Evolutionary conservation across 2,888 invertebrate genomes (phyloP).

Genomic region (Hedychridium roseum): DNA sequence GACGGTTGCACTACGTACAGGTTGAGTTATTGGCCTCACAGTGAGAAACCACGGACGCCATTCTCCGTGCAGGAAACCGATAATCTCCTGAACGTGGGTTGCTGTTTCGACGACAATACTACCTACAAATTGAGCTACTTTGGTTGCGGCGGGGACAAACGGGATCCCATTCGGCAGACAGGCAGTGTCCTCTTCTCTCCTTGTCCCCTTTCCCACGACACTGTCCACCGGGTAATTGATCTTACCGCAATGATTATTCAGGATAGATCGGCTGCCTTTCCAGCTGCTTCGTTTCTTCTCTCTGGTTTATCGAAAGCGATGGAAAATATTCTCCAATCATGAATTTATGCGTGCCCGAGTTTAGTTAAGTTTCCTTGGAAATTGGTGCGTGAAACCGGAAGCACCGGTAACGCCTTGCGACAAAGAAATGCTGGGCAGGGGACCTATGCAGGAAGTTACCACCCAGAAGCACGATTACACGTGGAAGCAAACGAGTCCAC

Average conservation of each 20-base stretch:
- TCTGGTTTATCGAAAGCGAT: not conserved
- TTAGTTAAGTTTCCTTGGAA: constrained; percentile 57
- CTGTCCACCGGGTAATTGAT: constrained; percentile 43
- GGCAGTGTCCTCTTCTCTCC: constrained; percentile 37
- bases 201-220: constrained; percentile 52
- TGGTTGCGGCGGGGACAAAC: constrained; percentile 46
- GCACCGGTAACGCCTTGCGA: constrained; percentile 41
- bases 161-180: constrained; percentile 35
- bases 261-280: not conserved
- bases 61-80: constrained; percentile 33
- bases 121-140: constrained; percentile 58
- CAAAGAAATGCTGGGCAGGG: constrained; percentile 59
- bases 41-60: constrained; percentile 37
- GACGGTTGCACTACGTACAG: constrained; percentile 55
- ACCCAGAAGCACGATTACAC: constrained; percentile 78
- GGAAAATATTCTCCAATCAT: not conserved
- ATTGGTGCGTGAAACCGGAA: constrained; percentile 52
- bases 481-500: constrained; percentile 43
- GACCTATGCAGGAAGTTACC: constrained; percentile 77
- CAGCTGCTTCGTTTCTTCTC: not conserved
- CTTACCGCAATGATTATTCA: not conserved
- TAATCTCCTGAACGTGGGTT: constrained; percentile 49
- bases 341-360: not conserved
- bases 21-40: constrained; percentile 57
- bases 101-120: constrained; percentile 54